Base-by-base conservation (phyloP, 2,888 invertebrate species). In the Xestoiulus laeticollis region DNA sequence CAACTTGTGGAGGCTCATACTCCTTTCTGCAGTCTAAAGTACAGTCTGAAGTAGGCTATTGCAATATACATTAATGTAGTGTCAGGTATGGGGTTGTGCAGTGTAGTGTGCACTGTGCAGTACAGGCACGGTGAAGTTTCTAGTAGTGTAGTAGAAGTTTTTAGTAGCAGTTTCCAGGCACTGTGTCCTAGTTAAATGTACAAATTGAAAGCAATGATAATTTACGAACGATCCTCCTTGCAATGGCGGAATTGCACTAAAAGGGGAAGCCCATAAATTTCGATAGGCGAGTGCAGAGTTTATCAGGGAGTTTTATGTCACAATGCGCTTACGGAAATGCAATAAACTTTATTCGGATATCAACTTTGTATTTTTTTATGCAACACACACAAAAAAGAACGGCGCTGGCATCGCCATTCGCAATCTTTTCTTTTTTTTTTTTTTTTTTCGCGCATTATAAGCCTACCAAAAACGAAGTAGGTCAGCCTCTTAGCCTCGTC, bases 331-430 rank as follows among this genome's bases (percentile, higher is more conserved):
- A 59, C 22, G 22, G 59, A 22, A 59, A 59, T 59, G n/a, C 59
- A 22, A 59, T 22, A 22, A n/a, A 6, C 59, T 22, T 59, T n/a
- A 59, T 22, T 59, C n/a, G 59, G 59, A 59, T 22, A 59, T 22
- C 8, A 59, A 59, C n/a, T 22, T 19, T 19, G 5, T 8, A 22
- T 59, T 59, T 59, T 22, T 59, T 6, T 8, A 8, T n/a, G n/a
- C 48, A 0, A 48, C 48, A 48, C 48, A 14, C 14, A 19, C 48
- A 48, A 48, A 48, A 48, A 48, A 48, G 48, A 14, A 48, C 16
- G 48, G 48, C 48, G 22, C 59, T 59, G n/a, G n/a, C 59, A 59
- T 59, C 59, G 59, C 59, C n/a, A 59, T 59, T 59, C 22, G 59
- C 59, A 19, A 59, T 59, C 6, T 48, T 48, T n/a, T n/a, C n/a